Percentiles rank a stretch among this genome's conserved stretches.
These are phyloP conservation scores for Callipepla squamata DNA, from an alignment of 2,113 vertebrate species.

Conservation along the genomic window DNA sequence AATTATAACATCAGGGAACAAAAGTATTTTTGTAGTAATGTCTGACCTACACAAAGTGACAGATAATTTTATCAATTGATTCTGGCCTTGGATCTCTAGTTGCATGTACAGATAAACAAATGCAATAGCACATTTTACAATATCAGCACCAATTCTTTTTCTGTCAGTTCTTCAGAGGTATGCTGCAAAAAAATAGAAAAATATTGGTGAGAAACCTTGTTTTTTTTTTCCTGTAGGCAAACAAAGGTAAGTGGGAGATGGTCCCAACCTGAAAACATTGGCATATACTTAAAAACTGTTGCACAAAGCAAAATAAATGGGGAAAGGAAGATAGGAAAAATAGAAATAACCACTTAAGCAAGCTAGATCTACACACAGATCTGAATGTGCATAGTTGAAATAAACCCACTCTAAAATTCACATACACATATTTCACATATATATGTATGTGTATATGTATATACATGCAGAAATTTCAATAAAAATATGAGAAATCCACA, in stretches of 20 bases:
- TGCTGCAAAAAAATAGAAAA: neutral
- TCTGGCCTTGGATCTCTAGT: neutral
- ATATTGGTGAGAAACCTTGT: neutral
- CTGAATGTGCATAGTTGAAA: neutral
- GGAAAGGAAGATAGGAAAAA: neutral
- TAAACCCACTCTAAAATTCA: neutral
- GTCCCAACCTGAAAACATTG: neutral
- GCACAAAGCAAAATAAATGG: neutral
- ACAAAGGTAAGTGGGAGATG: neutral
- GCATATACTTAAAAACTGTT: neutral
- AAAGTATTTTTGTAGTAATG: neutral
- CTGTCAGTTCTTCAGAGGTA: neutral
- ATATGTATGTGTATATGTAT: too few relatives aligned
- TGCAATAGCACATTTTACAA: neutral
- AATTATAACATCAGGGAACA: neutral
- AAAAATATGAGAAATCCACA: neutral
- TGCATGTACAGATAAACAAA: neutral
- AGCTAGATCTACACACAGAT: fast-evolving
- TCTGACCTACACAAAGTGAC: neutral
- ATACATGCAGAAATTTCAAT: neutral
- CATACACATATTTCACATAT: too few relatives aligned
- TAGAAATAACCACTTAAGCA: neutral
- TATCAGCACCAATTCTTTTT: neutral
- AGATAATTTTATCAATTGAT: neutral
- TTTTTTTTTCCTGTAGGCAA: neutral